Conservation (phyloP, 2,113 vertebrate genomes). For the Syrmaticus mikado region DNA sequence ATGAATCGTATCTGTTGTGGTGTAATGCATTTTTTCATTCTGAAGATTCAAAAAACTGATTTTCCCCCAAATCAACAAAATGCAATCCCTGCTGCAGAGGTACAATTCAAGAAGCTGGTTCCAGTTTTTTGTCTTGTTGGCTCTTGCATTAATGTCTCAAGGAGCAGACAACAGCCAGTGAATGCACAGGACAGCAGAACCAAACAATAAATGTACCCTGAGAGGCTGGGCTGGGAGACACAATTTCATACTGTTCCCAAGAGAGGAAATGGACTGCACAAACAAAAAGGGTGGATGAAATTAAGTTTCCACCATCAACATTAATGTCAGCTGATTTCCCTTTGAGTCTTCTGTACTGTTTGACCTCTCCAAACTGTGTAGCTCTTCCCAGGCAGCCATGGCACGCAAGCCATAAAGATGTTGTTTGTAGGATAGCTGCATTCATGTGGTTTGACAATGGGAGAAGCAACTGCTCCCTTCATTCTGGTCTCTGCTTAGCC, state of each 20-base stretch:
- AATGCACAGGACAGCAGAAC: not conserved
- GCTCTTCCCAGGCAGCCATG: not conserved
- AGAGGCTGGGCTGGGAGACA: not conserved
- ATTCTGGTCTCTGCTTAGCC: not conserved
- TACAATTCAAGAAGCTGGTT: not conserved
- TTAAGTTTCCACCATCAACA: not conserved
- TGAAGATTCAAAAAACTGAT: not conserved
- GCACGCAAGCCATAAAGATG: not conserved
- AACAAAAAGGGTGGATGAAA: slow-evolving; percentile 41
- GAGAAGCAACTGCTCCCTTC: not conserved
- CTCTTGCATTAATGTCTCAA: not conserved
- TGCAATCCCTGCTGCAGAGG: fast-evolving
- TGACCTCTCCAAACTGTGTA: not conserved
- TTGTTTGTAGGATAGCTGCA: not conserved
- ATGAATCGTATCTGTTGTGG: not conserved
- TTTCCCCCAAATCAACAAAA: not conserved
- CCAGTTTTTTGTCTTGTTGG: not conserved
- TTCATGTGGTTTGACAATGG: not conserved
- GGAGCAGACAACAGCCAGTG: not conserved
- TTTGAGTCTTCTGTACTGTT: not conserved
- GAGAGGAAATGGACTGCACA: slow-evolving; percentile 32
- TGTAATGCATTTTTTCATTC: not conserved
- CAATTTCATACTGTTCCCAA: not conserved
- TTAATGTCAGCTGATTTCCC: slow-evolving; percentile 8
- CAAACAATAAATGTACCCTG: not conserved